Base-by-base conservation (phyloP, 2,888 invertebrate species). In the Oscheius myriophilus region DNA sequence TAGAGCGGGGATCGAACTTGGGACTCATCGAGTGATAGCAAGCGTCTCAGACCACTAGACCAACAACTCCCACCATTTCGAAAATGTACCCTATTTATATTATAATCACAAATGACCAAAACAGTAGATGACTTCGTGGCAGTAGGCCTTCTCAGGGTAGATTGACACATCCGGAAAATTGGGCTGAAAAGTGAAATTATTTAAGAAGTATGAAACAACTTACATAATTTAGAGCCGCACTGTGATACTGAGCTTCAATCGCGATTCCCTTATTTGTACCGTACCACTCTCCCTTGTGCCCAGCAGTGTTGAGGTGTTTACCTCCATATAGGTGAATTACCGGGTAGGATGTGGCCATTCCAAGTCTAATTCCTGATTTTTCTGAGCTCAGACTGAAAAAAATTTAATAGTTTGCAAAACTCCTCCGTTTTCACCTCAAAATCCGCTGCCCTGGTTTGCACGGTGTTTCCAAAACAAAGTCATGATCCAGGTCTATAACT, bases 201-300 rank as follows among this genome's bases (percentile, higher is more conserved):
- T 41, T 21, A 26, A 3, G 16, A 7, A n/a, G 4, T 43, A 43
- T 14, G 21, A 2, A 11, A 43, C 2, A 67, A 72, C 75, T 71
- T 52, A 79, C 77, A 51, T 71, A 76, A 65, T 76, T 75, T 9
- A 72, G 66, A 55, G 75, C 71, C 4, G 72, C 70, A 11, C 67
- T 71, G 45, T 75, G 72, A 12, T 70, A 75, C 59, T 78, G 78
- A 25, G 79, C 73, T 69, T 80, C 79, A 43, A 80, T 76, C 6
- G 79, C 78, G 18, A 80, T n/a, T 33, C 73, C 79, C 12, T 70
- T 70, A 21, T 71, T 64, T 21, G 72, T 25, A 11, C 62, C 63
- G 46, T 75, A 78, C 12, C 52, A 49, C 45, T 67, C 72, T 2
- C 68, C 70, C 1, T 69, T 54, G 45, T 69, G 71, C 16, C 73